Base-by-base conservation (phyloP, 2,113 vertebrate genomes). In the Trichomycterus rosablanca region DNA sequence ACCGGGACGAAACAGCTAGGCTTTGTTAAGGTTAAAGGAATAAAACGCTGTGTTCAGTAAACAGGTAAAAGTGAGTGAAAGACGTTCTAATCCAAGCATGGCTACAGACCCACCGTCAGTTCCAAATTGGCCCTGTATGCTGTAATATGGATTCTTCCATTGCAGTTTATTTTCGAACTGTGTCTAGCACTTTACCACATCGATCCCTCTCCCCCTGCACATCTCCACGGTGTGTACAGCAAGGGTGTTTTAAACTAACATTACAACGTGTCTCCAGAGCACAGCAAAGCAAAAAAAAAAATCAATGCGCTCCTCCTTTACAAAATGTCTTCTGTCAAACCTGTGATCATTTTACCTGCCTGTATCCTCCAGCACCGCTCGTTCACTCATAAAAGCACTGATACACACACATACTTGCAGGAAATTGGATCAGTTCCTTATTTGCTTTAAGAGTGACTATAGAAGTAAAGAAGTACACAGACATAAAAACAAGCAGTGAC, bases 221-320 rank as follows among this genome's bases (percentile, higher is more conserved):
- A 54, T 20, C 42, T 16, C 51, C 6, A 35, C n/a, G 34, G 32
- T 53, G 49, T 42, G 55, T 59, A 39, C 45, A 49, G 68, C 39
- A 10, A 30, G 63, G 66, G 53, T 53, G 32, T 65, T 71, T 66
- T 62, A 71, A 57, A 67, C 58, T 35, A 50, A 52, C 69, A 58
- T 57, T 58, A 45, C 20, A 26, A 20, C 8, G 35, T 3, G 15
- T 5, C 30, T 24, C 43, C 9, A 5, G 51, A 46, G 63, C 51
- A 52, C 49, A 49, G 62, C n/a, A n/a, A n/a, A n/a, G n/a, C n/a
- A n/a, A 48, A 44, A 37, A 32, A 62, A 46, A 57, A 55, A 63
- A 66, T 62, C 69, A 66, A 53, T 57, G 58, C 24, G 12, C 14
- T 32, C 51, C 34, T 66, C 58, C 58, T 67, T 56, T 43, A 43